phyloP scores from a whole-genome alignment of 1,140 invertebrate species.

The Limonius californicus region DNA sequence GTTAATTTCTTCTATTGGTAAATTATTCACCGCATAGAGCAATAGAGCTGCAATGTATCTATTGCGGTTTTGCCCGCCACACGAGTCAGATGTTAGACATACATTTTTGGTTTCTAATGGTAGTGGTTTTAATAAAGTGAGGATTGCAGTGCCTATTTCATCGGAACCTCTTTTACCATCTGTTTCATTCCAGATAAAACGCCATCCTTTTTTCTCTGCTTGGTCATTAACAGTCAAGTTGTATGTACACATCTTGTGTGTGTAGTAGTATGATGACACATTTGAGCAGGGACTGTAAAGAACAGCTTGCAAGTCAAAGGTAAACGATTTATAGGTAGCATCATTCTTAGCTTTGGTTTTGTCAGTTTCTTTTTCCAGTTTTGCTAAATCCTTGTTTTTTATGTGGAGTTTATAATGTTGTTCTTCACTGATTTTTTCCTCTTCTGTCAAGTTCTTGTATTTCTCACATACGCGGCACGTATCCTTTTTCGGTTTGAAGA shows the following conservation, averaged over 20 bases:
- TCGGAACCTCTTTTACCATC: slow-evolving; percentile 10
- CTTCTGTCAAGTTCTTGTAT: background rate
- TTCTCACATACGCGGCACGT: background rate
- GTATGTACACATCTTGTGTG: background rate
- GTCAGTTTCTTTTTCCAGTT: background rate
- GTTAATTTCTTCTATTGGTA: slow-evolving; percentile 15
- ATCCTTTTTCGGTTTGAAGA: background rate
- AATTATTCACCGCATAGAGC: slow-evolving; percentile 17
- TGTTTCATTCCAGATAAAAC: background rate
- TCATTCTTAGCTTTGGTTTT: background rate
- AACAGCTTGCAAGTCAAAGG: slow-evolving; percentile 4
- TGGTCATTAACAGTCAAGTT: background rate
- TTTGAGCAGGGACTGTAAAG: background rate
- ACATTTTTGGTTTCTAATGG: background rate
- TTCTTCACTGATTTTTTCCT: background rate
- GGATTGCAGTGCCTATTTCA: slow-evolving; percentile 28
- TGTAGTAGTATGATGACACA: slow-evolving; percentile 1
- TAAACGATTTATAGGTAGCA: background rate
- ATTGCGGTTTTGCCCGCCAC: slow-evolving; percentile 23
- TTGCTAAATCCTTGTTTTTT: slow-evolving; percentile 1
- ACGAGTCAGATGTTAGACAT: slow-evolving; percentile 8
- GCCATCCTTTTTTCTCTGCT: background rate
- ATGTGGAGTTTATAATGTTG: too few relatives aligned
- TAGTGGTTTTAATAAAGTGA: slow-evolving; percentile 14
- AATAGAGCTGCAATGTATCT: slow-evolving; percentile 18